Base-by-base conservation (phyloP, 1,140 invertebrate species). In the Aphis gossypii region DNA sequence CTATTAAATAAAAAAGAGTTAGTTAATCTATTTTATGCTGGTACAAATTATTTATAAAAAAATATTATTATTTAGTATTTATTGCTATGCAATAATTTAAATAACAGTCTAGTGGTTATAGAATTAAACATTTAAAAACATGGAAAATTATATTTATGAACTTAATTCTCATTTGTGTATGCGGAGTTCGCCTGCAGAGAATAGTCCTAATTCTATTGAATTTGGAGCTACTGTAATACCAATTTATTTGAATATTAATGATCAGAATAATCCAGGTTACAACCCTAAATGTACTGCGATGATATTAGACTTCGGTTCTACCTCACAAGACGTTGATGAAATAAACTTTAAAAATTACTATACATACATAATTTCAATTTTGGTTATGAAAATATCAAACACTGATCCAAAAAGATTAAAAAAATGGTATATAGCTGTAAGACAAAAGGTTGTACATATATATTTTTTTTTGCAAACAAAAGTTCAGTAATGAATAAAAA, bases 281-380 rank as follows among this genome's bases (percentile, higher is more conserved):
- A 82, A 48, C 46, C 18, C 68, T 23, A 83, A 83, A 38, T 83
- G 90, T 82, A 51, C 1, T 83, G 2, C 60, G 9, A 92, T 92
- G 68, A 48, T 38, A 92, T n/a, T 91, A 38, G 48, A 87, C 1
- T 88, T 87, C n/a, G 23, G 30, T 94, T 60, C 87, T 60, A 60
- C 25, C 5, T 21, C 90, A 48, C 68, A 83, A 92, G 46, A 82
- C 30, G 48, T 92, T 35, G 30, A 20, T 83, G 48, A 84, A 38
- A 86, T 93, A 84, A 38, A 21, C 1, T 93, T 93, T 93, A 84
- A 84, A 84, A 93, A 93, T 18, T 86, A 83, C 30, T 93, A 93
- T 56, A 54, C 76, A 18, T 86, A 93, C 1, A 54, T 21, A 86
- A 56, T 93, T 30, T 84, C 92, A n/a, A 18, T 93, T 86, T 21